Base-by-base conservation (phyloP, 1,140 invertebrate genomes). In the Thrips palmi region DNA sequence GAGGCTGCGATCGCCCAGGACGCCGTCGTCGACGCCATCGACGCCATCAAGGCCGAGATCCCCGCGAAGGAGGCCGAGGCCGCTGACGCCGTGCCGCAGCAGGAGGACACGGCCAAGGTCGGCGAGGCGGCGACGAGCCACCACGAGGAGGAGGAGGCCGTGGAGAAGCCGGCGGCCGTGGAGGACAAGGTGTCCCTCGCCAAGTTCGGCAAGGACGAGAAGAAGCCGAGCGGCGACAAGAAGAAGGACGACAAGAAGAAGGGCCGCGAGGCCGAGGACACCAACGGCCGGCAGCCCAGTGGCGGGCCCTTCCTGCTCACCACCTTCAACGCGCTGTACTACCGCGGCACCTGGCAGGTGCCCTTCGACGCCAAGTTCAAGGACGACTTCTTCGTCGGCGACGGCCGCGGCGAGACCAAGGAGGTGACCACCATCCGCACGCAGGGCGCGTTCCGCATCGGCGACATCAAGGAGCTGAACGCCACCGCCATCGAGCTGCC, bases 291-390 rank as follows among this genome's bases (percentile, higher is more conserved):
- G n/a, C 20, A 36, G 33, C 15, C 29, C 31, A 25, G 12, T 23
- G 14, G 4, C 17, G 24, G 15, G 7, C 0, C 18, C 24, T 15
- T 17, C 20, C n/a, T 20, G 14, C 41, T 18, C 14, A 38, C 12
- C 33, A 43, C 21, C 7, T 73, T 73, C 56, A 73, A 73, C 44
- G 70, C 67, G 0, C 60, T 71, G 33, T 71, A 70, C 49, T 73
- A 64, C 55, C 59, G 63, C 6, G 68, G 68, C 2, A 57, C 57
- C 1, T 68, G 64, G 63, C 57, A 57, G 37, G 55, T 56, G 29
- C 54, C 61, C 0, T 65, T 68, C 46, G 57, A 59, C n/a, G n/a
- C n/a, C n/a, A n/a, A n/a, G n/a, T n/a, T n/a, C n/a, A n/a, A n/a
- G n/a, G n/a, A n/a, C n/a, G n/a, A n/a, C n/a, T n/a, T n/a, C n/a